Evolutionary conservation across 1,140 invertebrate species (phyloP).

Genomic region (Nylanderia fulva): DNA sequence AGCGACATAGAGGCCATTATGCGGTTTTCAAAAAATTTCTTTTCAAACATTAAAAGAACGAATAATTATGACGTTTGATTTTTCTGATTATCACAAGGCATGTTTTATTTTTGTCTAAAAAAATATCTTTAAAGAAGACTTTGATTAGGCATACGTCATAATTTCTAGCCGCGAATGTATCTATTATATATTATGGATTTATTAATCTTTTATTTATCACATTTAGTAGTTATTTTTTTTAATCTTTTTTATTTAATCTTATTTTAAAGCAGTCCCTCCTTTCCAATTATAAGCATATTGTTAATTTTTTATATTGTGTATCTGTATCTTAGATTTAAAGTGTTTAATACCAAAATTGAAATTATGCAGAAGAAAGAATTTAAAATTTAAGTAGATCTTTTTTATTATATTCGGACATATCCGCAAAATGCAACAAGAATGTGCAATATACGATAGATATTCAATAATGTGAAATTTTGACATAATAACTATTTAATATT

Average conservation of each 20-base stretch:
- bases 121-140: background rate
- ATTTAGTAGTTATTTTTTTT: background rate
- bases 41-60: background rate
- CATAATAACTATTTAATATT: too few relatives aligned
- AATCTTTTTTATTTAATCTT: too few relatives aligned
- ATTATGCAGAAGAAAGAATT: too few relatives aligned
- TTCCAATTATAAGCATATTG: background rate
- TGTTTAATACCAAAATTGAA: too few relatives aligned
- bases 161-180: background rate
- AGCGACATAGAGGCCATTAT: background rate
- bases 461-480: too few relatives aligned
- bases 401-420: too few relatives aligned
- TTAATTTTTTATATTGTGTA: background rate
- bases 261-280: too few relatives aligned
- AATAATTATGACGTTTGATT: background rate
- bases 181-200: background rate
- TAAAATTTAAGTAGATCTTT: too few relatives aligned
- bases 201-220: background rate
- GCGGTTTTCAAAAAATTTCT: background rate
- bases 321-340: too few relatives aligned
- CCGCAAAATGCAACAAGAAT: too few relatives aligned
- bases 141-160: background rate
- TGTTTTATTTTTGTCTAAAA: background rate
- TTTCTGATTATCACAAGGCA: background rate
- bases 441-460: too few relatives aligned